Evolutionary conservation across 2,888 invertebrate genomes (phyloP).

Genomic region (Rhogogaster chlorosoma): DNA sequence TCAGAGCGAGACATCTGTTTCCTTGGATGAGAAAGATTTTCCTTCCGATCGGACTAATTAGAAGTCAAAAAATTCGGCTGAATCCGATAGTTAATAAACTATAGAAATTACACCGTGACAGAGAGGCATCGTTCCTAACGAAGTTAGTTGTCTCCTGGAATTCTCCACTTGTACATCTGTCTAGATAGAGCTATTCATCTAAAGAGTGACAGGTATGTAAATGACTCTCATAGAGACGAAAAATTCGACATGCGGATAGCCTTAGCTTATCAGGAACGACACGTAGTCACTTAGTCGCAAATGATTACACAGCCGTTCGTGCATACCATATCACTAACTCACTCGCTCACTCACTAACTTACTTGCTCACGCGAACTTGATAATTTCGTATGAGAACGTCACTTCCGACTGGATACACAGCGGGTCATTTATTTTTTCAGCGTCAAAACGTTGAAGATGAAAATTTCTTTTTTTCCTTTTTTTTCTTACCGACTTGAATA

Average conservation of each 20-base stretch:
- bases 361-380: not conserved
- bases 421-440: not conserved
- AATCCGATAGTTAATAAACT: not conserved
- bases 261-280: conserved; percentile 31
- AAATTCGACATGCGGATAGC: conserved; percentile 29
- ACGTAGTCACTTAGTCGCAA: conserved; percentile 44
- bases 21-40: not conserved
- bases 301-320: conserved; percentile 39
- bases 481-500: not conserved
- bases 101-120: not conserved
- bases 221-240: conserved; percentile 4
- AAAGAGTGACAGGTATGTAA: conserved; percentile 34
- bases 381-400: conserved; percentile 17
- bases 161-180: conserved; percentile 20
- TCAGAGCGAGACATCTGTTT: not conserved
- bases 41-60: not conserved
- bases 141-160: not conserved
- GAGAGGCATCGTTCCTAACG: conserved; percentile 1
- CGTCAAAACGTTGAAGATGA: not conserved
- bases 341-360: not conserved
- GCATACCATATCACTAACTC: conserved; percentile 29
- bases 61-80: not conserved
- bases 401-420: conserved; percentile 14
- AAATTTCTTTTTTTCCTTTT: not conserved
- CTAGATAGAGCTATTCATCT: conserved; percentile 19